Conservation (phyloP, 1,140 invertebrate species). For the Bilobella aurantiaca region DNA sequence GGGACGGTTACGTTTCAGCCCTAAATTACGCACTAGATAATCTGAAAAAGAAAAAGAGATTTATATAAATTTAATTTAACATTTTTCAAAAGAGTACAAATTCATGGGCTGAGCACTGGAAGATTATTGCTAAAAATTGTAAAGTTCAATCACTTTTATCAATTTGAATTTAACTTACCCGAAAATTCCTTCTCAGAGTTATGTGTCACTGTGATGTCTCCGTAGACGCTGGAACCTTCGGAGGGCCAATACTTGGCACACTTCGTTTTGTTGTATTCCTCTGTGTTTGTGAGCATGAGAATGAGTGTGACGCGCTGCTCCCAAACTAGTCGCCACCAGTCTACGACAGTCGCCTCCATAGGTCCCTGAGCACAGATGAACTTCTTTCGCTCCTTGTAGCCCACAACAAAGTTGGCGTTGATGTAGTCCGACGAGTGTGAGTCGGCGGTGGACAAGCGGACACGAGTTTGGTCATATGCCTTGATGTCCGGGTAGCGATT, state of each 20-base stretch:
- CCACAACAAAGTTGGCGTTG: conserved; percentile 82
- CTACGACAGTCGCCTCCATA: conserved; percentile 80
- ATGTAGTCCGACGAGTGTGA: conserved; percentile 73
- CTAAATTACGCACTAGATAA: conserved; percentile 68
- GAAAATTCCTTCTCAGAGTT: conserved; percentile 57
- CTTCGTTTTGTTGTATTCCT: conserved; percentile 86
- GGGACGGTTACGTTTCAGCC: conserved; percentile 45
- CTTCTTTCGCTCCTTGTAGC: conserved; percentile 84
- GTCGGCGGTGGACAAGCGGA: conserved; percentile 64
- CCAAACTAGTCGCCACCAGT: conserved; percentile 98
- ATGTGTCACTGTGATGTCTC: conserved; percentile 65
- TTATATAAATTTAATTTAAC: not conserved
- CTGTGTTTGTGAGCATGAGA: conserved; percentile 86
- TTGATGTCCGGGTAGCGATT: conserved; percentile 83
- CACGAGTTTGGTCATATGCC: conserved; percentile 83
- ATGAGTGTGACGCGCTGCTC: conserved; percentile 84
- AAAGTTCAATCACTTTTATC: no score
- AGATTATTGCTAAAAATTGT: no score
- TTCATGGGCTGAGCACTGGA: no score
- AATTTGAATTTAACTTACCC: conserved; percentile 37
- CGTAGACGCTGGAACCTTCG: conserved; percentile 56
- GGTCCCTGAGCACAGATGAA: conserved; percentile 88
- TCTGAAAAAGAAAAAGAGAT: conserved; percentile 46
- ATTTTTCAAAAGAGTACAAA: no score
- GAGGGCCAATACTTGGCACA: conserved; percentile 84